Conservation (phyloP, 2,113 vertebrate species). For the Ahaetulla prasina region DNA sequence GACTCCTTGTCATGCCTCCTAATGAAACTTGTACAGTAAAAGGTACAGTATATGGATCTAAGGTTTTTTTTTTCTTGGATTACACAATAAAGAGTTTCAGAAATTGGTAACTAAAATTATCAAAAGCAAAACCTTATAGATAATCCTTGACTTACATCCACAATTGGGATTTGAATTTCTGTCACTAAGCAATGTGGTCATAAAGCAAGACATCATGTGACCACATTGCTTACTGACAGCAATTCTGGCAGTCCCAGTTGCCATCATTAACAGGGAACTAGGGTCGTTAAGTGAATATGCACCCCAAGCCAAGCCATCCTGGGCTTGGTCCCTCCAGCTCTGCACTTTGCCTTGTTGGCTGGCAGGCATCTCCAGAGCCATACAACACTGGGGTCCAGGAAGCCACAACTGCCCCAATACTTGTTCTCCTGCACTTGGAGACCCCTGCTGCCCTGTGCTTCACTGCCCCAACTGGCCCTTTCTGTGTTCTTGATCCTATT, state of each 20-base stretch:
- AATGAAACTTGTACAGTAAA: conserved; percentile 97
- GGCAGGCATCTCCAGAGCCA: too few relatives aligned
- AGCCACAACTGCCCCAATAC: too few relatives aligned
- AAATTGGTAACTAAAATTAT: conserved; percentile 69
- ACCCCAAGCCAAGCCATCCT: not conserved
- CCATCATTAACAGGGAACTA: not conserved
- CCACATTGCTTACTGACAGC: not conserved
- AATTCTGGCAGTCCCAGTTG: not conserved
- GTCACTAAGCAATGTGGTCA: not conserved
- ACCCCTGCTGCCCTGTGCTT: not conserved
- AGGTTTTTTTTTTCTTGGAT: conserved; percentile 59
- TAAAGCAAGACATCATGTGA: not conserved
- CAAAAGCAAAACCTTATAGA: conserved; percentile 73
- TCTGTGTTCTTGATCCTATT: too few relatives aligned
- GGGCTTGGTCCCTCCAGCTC: not conserved
- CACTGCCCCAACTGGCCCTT: too few relatives aligned
- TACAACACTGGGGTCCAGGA: too few relatives aligned
- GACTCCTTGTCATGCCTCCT: conserved; percentile 89
- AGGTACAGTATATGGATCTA: conserved; percentile 73
- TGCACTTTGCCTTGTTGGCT: too few relatives aligned
- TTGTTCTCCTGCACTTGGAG: not conserved
- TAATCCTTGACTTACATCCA: not conserved
- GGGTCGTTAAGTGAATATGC: not conserved
- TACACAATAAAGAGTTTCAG: conserved; percentile 66
- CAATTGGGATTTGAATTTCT: not conserved